phyloP scores from a whole-genome alignment of 2,113 vertebrate species.

The Mesitornis unicolor region DNA sequence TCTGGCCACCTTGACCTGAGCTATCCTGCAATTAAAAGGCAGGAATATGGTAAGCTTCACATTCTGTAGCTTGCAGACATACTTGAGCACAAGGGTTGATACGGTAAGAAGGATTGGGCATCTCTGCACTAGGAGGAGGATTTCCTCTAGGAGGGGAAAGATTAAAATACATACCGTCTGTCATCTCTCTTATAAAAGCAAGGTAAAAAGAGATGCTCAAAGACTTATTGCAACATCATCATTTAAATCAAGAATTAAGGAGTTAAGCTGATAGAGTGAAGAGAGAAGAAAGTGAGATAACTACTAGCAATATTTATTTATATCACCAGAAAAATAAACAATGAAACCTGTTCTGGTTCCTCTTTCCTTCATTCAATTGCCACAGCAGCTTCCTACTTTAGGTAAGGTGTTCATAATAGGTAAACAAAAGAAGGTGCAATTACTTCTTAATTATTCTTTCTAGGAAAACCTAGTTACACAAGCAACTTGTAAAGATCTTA shows the following conservation, averaged over 20 bases:
- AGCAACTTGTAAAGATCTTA: conserved; percentile 23
- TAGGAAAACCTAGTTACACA: background rate
- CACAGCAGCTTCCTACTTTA: background rate
- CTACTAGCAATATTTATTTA: background rate
- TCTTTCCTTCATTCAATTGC: background rate
- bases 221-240: background rate
- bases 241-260: background rate
- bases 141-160: background rate
- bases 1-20: background rate
- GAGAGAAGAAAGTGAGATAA: background rate
- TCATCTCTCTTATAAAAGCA: background rate
- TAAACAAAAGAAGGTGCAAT: conserved; percentile 20
- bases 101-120: background rate
- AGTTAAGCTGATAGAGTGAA: background rate
- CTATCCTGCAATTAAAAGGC: background rate
- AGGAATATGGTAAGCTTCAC: background rate
- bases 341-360: background rate
- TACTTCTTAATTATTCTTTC: background rate
- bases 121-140: background rate
- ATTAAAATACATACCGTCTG: background rate
- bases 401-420: background rate
- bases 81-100: background rate
- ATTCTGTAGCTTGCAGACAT: background rate
- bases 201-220: background rate
- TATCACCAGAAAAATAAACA: background rate